These are phyloP conservation scores for Drosophila lacteicornis DNA, from an alignment of 1,140 invertebrate genomes.

Conservation along the genomic window DNA sequence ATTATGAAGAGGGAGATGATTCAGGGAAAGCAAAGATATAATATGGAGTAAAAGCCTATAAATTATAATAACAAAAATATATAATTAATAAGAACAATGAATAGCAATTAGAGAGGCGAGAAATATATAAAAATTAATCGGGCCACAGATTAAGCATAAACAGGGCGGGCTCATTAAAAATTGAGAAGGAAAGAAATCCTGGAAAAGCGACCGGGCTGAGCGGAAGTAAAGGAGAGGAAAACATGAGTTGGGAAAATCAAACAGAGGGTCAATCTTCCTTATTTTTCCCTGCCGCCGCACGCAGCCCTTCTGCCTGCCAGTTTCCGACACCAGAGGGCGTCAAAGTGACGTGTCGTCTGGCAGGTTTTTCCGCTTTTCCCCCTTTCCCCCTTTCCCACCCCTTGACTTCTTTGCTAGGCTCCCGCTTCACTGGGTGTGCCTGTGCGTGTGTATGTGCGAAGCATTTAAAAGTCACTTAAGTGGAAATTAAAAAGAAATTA, in stretches of 20 bases:
- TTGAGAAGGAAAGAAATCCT: not conserved
- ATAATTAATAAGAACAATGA: no score
- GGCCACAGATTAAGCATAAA: not conserved
- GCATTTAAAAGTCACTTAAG: constrained; percentile 65
- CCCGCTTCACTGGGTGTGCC: not conserved
- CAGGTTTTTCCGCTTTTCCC: constrained; percentile 3
- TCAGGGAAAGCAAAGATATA: no score
- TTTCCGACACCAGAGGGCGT: constrained; percentile 48
- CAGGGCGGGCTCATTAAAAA: not conserved
- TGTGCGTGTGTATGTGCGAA: constrained; percentile 20
- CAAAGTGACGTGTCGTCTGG: constrained; percentile 58
- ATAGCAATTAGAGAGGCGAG: not conserved
- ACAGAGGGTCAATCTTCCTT: constrained; percentile 19
- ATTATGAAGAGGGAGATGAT: not conserved
- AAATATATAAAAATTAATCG: not conserved
- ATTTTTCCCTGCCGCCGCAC: not conserved
- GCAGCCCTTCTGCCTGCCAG: constrained; percentile 27
- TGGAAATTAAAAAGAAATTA: constrained; percentile 68
- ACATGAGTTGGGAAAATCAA: constrained; percentile 13
- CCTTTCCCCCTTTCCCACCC: no score
- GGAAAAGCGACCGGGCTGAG: not conserved
- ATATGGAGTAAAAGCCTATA: no score
- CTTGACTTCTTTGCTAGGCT: constrained; percentile 40
- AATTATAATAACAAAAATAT: no score
- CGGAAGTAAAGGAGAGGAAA: not conserved